Evolutionary conservation across 2,113 vertebrate species (phyloP), one percentile per base, ranked within the genome.

Genomic region (Ciconia stormi): DNA sequence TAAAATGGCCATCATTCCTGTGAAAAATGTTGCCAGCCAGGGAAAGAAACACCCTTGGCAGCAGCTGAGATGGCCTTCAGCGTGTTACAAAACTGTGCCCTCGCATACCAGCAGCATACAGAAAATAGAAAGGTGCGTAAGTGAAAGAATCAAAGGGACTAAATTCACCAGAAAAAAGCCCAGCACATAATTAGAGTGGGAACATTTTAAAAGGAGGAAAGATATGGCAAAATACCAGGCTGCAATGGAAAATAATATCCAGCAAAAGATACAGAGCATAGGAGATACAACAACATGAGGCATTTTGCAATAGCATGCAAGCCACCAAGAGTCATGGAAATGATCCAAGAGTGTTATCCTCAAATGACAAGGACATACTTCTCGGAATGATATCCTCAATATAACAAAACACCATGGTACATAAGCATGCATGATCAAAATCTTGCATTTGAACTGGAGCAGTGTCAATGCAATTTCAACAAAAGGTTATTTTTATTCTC

Each of bases 281-380:
- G 40, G 53, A 93, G 66, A 82, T 65, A 70, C 9, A 63, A 71
- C 42, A 13, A 62, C 34, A 82, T 44, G 22, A 92, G 50, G 59
- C 71, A 71, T 87, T 94, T 95, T 93, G 72, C 79, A 89, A 83
- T 17, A 93, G 65, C 72, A 73, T 30, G 23, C 50, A 89, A 94
- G 62, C 46, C 42, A 95, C 67, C 36, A 92, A 86, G 40, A 90
- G 49, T 80, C 70, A 91, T 93, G 96, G 93, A 96, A 85, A 62
- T 40, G 36, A 90, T 94, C 95, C 96, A 94, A 85, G 61, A 93
- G 44, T 53, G 67, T 85, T 94, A 87, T 93, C 90, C 95, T 93
- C 84, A 94, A 80, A 80, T 94, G 87, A 96, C 95, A 96, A 93
- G 69, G 53, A 79, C 34, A 25, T 69, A 52, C 26, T 95, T 97